Evolutionary conservation across 1,140 invertebrate species (phyloP), one percentile per base, ranked within the genome.

Genomic region (Drosophila tropicalis): DNA sequence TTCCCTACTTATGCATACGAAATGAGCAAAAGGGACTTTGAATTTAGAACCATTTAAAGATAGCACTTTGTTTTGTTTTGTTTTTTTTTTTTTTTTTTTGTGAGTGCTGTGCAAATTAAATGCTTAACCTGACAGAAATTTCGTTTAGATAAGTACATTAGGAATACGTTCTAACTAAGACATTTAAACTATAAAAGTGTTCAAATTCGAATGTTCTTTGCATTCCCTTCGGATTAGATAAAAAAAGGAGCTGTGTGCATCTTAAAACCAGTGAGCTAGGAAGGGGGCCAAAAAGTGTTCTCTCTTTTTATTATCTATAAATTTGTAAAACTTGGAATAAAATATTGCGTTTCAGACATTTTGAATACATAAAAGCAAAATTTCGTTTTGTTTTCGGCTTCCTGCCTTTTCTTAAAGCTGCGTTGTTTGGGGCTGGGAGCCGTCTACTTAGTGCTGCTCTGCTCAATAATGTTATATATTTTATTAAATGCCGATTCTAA

Each of bases 401-500:
- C 1, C 29, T 29, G 29, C 0, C 6, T 29, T 29, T 5, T 29
- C 25, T 29, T 29, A 6, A 29, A 3, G 3, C 22, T 25, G 29
- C 29, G 4, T 17, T 6, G 47, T n/a, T 44, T 25, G 22, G 10
- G 17, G 17, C 19, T 32, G 19, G 34, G 54, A 2, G 47, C n/a
- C 12, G 32, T 55, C 51, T 40, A 34, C 29, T 34, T 34, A 25
- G 41, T 39, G 67, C 78, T 63, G 73, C 77, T 89, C n/a, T 77
- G 68, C 58, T 78, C 67, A n/a, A 90, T 90, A 13, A 90, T 77
- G 13, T 65, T 17, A 44, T 63, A 91, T 69, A 91, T 90, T 65
- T 86, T 76, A 64, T 86, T 75, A 58, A 97, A 95, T 41, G 96
- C 95, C 64, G 94, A 92, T 68, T 95, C 93, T 41, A 97, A 92